A percentile compares a stretch with the other conserved stretches of the same genome.
Conservation (phyloP, 2,797 vertebrate species). For the Ctenopoma multispine region DNA sequence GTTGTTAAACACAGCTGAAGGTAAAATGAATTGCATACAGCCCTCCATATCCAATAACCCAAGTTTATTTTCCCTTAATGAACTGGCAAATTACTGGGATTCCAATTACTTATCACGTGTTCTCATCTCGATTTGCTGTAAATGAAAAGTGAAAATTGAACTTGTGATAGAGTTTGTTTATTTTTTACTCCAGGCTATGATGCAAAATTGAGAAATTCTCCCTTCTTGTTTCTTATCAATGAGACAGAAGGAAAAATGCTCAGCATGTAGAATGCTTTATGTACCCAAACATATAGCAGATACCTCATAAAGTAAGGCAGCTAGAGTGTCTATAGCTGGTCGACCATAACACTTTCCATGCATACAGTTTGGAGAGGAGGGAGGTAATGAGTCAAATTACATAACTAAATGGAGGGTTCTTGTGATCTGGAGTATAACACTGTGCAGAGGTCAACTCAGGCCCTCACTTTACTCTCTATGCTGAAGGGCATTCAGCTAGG, state of each 20-base stretch:
- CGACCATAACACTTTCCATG: conserved; percentile 57
- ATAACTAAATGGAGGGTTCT: conserved; percentile 64
- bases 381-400: conserved; percentile 70
- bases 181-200: conserved; percentile 43
- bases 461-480: conserved; percentile 36
- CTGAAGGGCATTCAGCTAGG: conserved; percentile 35
- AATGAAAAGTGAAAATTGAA: conserved; percentile 55
- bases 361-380: conserved; percentile 48
- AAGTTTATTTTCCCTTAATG: conserved; percentile 33
- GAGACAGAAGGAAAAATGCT: conserved; percentile 27
- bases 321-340: conserved; percentile 54
- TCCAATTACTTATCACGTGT: conserved; percentile 48
- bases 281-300: conserved; percentile 36
- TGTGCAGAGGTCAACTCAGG: conserved; percentile 45
- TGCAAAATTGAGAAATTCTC: conserved; percentile 54
- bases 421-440: conserved; percentile 64
- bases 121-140: conserved; percentile 45
- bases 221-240: conserved; percentile 35
- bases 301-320: conserved; percentile 49
- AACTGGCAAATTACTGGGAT: conserved; percentile 31
- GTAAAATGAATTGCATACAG: conserved; percentile 23
- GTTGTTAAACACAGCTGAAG: conserved; percentile 20
- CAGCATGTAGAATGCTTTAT: conserved; percentile 18
- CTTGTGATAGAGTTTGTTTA: conserved; percentile 29
- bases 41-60: conserved; percentile 25